A percentile compares a stretch with the other conserved stretches of the same genome.
These are phyloP conservation scores for Nemurella pictetii DNA, from an alignment of 2,888 invertebrate species.

Conservation along the genomic window DNA sequence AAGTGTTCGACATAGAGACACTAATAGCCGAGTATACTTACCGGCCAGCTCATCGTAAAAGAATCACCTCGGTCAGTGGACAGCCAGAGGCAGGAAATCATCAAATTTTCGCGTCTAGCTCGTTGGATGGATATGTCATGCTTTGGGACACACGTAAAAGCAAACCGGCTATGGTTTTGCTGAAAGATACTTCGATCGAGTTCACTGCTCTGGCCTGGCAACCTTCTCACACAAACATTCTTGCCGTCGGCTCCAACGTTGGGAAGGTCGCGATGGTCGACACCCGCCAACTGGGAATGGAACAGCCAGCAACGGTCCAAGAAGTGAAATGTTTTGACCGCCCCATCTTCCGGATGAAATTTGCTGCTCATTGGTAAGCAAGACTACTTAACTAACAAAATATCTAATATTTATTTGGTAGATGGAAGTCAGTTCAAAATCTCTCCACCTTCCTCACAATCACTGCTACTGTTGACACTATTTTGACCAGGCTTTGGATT, in stretches of 20 bases:
- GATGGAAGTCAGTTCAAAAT: too few species aligned
- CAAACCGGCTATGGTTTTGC: slow-evolving; percentile 49
- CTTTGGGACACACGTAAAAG: slow-evolving; percentile 50
- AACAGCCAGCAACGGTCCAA: slow-evolving; percentile 50
- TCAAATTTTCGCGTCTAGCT: slow-evolving; percentile 57
- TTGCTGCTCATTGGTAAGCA: slow-evolving; percentile 43
- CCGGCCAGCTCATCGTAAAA: slow-evolving; percentile 55
- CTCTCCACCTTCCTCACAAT: too few species aligned
- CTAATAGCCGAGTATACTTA: slow-evolving; percentile 56
- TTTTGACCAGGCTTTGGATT: too few species aligned
- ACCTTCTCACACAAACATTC: slow-evolving; percentile 50
- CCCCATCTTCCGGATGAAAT: slow-evolving; percentile 52
- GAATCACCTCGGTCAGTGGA: slow-evolving; percentile 55
- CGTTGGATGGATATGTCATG: slow-evolving; percentile 56
- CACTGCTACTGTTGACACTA: too few species aligned
- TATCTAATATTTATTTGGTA: too few species aligned
- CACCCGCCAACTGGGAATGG: slow-evolving; percentile 51
- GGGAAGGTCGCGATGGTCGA: slow-evolving; percentile 59
- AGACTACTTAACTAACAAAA: too few species aligned
- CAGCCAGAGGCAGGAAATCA: slow-evolving; percentile 54
- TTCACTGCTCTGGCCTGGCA: slow-evolving; percentile 55
- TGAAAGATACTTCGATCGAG: slow-evolving; percentile 42
- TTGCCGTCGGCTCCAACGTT: slow-evolving; percentile 57
- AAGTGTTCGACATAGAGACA: slow-evolving; percentile 59
- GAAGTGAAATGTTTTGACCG: slow-evolving; percentile 49